Conservation (phyloP, 92 coral and sea anemone species). For the Parazoanthus atlanticus region DNA sequence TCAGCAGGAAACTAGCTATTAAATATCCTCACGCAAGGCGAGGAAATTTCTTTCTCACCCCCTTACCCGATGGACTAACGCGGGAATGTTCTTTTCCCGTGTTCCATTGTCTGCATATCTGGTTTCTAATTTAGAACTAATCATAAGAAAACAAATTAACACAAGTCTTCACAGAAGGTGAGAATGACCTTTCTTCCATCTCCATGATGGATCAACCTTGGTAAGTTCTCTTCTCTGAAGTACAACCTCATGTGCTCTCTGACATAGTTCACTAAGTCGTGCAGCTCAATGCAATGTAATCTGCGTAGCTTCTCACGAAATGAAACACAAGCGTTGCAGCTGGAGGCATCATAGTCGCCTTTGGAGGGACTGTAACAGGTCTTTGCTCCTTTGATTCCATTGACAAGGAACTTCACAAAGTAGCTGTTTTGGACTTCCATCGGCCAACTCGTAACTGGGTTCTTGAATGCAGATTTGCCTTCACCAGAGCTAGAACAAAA, state of each 20-base stretch:
- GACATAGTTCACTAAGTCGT: constrained; percentile 1
- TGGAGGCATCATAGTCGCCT: not conserved
- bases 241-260: constrained; percentile 1
- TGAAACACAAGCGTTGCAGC: not conserved
- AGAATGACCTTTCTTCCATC: constrained; percentile 6
- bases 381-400: constrained; percentile 12
- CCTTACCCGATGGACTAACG: too few species aligned
- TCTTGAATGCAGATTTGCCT: not conserved
- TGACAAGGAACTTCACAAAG: not conserved
- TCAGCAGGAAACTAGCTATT: too few species aligned
- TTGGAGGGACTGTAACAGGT: not conserved
- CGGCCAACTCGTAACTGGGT: not conserved
- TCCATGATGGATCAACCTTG: not conserved
- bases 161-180: not conserved
- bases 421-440: not conserved
- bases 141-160: not conserved
- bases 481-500: not conserved
- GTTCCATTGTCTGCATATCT: too few species aligned
- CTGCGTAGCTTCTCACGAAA: not conserved
- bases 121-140: too few species aligned
- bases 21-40: too few species aligned
- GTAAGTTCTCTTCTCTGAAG: not conserved
- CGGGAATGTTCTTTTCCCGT: too few species aligned
- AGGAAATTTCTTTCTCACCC: too few species aligned
- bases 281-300: not conserved